Percentiles rank a stretch among this genome's conserved stretches.
phyloP scores from a whole-genome alignment of 2,888 invertebrate genomes.

The Erebia aethiops region DNA sequence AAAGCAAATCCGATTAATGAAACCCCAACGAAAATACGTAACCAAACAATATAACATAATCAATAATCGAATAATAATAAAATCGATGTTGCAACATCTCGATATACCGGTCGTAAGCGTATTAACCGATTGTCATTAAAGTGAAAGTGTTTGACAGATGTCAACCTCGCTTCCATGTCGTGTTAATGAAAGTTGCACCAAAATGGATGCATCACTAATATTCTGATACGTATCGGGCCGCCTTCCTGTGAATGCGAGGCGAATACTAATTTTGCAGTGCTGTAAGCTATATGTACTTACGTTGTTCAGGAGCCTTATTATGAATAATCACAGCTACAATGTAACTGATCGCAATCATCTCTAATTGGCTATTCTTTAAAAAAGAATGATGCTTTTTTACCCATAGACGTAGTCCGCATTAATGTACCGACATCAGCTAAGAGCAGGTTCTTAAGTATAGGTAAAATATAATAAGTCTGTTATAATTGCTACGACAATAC shows the following conservation, averaged over 20 bases:
- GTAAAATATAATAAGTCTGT: too few relatives aligned
- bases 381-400: too few relatives aligned
- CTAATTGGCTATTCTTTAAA: too few relatives aligned
- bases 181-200: constrained; percentile 44
- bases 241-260: constrained; percentile 3
- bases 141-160: constrained; percentile 47
- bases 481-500: too few relatives aligned
- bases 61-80: constrained; percentile 18
- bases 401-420: too few relatives aligned
- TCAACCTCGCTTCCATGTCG: constrained; percentile 41
- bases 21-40: neutral
- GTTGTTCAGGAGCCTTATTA: too few relatives aligned
- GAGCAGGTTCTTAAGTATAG: too few relatives aligned
- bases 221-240: constrained; percentile 26
- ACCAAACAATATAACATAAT: constrained; percentile 21
- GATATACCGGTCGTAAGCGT: constrained; percentile 20
- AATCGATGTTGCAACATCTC: constrained; percentile 19
- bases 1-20: too few relatives aligned
- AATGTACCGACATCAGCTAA: too few relatives aligned
- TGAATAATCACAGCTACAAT: too few relatives aligned
- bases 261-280: neutral
- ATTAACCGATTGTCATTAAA: constrained; percentile 20
- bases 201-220: constrained; percentile 45
- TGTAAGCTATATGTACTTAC: too few relatives aligned
- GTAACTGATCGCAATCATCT: too few relatives aligned